phyloP scores from a whole-genome alignment of 2,113 vertebrate species.

The Gnathonemus longibarbis region DNA sequence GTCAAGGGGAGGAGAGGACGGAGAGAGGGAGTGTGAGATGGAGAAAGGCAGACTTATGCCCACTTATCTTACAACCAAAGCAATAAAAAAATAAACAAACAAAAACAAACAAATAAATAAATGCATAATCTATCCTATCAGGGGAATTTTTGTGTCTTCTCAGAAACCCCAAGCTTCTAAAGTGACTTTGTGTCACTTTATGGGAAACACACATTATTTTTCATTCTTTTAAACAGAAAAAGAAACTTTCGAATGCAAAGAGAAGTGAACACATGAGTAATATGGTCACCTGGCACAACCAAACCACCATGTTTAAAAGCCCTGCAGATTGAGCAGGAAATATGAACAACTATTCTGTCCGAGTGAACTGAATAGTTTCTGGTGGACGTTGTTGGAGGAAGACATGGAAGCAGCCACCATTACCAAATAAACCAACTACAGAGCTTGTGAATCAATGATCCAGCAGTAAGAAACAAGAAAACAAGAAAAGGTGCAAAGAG shows the following conservation, averaged over 20 bases:
- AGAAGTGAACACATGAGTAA: not conserved
- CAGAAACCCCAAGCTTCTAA: not conserved
- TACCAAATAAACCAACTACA: not conserved
- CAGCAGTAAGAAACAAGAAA: not conserved
- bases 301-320: not conserved
- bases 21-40: not conserved
- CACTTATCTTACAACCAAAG: not conserved
- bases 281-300: not conserved
- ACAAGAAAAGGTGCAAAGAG: not conserved
- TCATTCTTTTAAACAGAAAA: not conserved
- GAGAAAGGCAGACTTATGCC: not conserved
- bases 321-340: not conserved
- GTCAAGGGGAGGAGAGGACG: not conserved
- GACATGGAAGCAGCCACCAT: not conserved
- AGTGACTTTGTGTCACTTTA: not conserved
- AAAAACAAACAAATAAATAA: not conserved
- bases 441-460: not conserved
- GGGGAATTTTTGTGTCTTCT: not conserved
- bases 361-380: not conserved
- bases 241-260: not conserved
- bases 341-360: not conserved
- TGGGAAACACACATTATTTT: not conserved
- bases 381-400: not conserved
- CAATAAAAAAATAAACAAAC: not conserved
- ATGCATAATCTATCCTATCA: not conserved